Percentiles rank a stretch among this genome's conserved stretches.
Evolutionary conservation across 2,113 vertebrate species (phyloP).

Genomic region (Gnathonemus echidnorhynchus): DNA sequence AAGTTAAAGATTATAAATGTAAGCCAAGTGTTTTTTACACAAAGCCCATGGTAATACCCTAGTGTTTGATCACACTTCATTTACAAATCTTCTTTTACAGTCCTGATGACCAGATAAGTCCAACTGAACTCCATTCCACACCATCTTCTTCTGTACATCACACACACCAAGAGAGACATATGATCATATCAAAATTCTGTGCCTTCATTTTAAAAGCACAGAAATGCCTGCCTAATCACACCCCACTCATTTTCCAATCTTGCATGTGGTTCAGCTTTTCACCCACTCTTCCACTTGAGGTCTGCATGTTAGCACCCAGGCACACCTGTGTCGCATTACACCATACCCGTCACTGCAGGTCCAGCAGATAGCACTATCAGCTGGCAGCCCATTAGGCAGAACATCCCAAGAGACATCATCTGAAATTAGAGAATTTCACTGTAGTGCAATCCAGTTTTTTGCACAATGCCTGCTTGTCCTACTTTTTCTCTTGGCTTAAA

Average conservation of each 20-base stretch:
- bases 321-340: slow-evolving; percentile 84
- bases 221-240: slow-evolving; percentile 61
- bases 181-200: slow-evolving; percentile 11
- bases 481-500: background rate
- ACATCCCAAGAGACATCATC: background rate
- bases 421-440: background rate
- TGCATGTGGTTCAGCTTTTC: slow-evolving; percentile 98
- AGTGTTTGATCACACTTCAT: background rate
- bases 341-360: slow-evolving; percentile 42
- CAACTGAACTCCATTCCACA: background rate
- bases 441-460: background rate
- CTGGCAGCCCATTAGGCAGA: slow-evolving; percentile 38
- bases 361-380: slow-evolving; percentile 62
- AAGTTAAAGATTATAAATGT: background rate
- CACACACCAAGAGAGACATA: background rate
- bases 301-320: slow-evolving; percentile 78
- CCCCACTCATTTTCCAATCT: slow-evolving; percentile 70
- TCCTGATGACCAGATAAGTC: background rate
- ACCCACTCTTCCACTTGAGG: slow-evolving; percentile 90
- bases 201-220: slow-evolving; percentile 38
- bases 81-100: background rate
- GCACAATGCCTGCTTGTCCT: background rate
- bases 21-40: background rate
- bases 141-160: background rate
- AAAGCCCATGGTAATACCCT: background rate